Base-by-base conservation (phyloP, 1,140 invertebrate species). In the Anastrepha obliqua region DNA sequence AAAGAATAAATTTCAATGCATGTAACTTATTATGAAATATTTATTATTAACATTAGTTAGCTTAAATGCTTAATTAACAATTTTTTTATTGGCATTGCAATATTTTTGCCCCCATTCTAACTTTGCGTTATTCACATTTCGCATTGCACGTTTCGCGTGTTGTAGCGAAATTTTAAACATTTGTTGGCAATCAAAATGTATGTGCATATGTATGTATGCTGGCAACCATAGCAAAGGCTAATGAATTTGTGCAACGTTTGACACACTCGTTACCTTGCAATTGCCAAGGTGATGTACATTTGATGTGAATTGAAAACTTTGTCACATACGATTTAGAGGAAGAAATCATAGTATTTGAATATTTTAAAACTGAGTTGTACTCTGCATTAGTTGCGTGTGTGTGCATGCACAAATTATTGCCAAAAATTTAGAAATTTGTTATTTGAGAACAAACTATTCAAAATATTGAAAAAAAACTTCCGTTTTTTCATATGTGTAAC, bases 111-210 rank as follows among this genome's bases (percentile, higher is more conserved):
- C 55, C 11, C 47, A 47, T 55, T 81, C 47, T 55, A 42, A 58
- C 47, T 81, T 81, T 15, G 17, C n/a, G 15, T 20, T 58, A 55
- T 81, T 81, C 74, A 47, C 74, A 17, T 81, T 81, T 15, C 17
- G 44, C 74, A 55, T 58, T 81, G 74, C 74, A 81, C 74, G 74
- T 81, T 81, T 81, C 20, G 74, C 74, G 55, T 55, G 74, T 81
- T 81, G n/a, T 55, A 13, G 74, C 74, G 8, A 81, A 55, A 81
- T 20, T 51, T 81, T 55, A 29, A 81, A 15, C n/a, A 51, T 81
- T 81, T 81, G 17, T 55, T 55, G 47, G 44, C 74, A 81, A 81
- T 81, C 51, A 81, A 55, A 55, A 8, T 67, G 5, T 67, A 8
- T 81, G 74, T 74, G 15, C 42, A 0, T 67, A 15, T 39, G 65